Conservation (phyloP, 2,888 invertebrate genomes). For the Trachelus tabidus region DNA sequence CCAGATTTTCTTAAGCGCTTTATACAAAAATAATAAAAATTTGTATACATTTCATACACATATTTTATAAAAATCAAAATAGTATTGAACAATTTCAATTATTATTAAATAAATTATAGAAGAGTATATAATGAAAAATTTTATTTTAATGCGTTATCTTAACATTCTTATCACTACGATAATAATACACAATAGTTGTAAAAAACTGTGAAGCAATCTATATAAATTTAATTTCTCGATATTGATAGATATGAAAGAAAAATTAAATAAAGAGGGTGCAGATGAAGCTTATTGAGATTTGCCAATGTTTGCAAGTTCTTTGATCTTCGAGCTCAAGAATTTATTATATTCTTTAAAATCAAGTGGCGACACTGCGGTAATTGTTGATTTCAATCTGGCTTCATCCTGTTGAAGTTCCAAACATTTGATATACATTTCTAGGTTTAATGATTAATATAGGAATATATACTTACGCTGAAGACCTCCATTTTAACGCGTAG, state of each 20-base stretch:
- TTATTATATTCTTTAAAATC: conserved; percentile 83
- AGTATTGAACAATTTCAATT: neutral
- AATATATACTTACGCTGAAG: conserved; percentile 80
- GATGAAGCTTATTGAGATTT: neutral
- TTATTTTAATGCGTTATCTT: neutral
- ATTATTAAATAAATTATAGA: neutral
- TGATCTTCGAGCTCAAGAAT: conserved; percentile 78
- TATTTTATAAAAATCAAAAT: neutral
- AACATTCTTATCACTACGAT: neutral
- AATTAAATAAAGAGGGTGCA: neutral
- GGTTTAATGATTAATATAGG: conserved; percentile 6
- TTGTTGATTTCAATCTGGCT: conserved; percentile 80
- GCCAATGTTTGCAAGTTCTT: conserved; percentile 71
- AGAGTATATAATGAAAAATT: neutral
- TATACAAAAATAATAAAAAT: neutral
- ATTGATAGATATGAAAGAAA: neutral
- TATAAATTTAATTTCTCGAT: neutral
- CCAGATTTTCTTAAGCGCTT: neutral
- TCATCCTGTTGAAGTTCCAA: conserved; percentile 76
- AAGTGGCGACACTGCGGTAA: conserved; percentile 76
- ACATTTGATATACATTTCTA: conserved; percentile 7
- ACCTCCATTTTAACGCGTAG: conserved; percentile 90
- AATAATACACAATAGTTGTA: neutral
- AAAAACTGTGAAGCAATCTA: neutral
- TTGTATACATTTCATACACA: neutral